Evolutionary conservation across 2,113 vertebrate genomes (phyloP), one percentile per base, ranked within the genome.

Genomic region (Copsychus sechellarum): DNA sequence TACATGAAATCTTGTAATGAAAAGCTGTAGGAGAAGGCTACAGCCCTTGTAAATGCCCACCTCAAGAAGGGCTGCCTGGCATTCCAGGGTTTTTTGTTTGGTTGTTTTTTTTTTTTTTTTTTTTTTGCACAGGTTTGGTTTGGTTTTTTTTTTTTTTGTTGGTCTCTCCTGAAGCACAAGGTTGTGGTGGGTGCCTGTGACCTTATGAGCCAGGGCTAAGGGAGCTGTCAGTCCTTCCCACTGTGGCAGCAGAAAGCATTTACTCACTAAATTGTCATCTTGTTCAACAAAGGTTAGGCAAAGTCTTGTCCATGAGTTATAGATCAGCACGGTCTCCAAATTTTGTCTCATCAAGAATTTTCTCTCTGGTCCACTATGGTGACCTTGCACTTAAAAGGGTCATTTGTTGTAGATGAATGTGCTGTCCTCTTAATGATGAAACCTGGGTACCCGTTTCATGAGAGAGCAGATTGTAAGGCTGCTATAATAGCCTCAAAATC

Each of bases 221-320:
- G 76, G 94, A 91, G 69, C 86, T 85, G 51, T 87, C 86, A 94
- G 72, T 54, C 43, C 72, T 93, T 72, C 90, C 60, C 82, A 50
- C 72, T 80, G 56, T 51, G 92, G 64, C 64, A 91, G 81, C 61
- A 51, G 45, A 90, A 87, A 94, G 66, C 78, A 88, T 53, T 95
- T 88, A 80, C 38, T 95, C 1, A 17, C 66, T 67, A 43, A 93
- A 69, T 82, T 60, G 33, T 93, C 78, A 81, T 53, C 48, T 95
- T 87, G 50, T 43, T 94, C 71, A 29, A 45, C 2, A 4, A 43
- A 80, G 48, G 54, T 24, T 36, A 13, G 25, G 65, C 58, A 64
- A 53, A 60, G 45, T 51, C 72, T 67, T 50, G 45, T 43, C 51
- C 42, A 31, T 24, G 29, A 54, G 21, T 53, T 86, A n/a, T 34